phyloP scores from a whole-genome alignment of 2,113 vertebrate species.

The Stegostoma tigrinum region DNA sequence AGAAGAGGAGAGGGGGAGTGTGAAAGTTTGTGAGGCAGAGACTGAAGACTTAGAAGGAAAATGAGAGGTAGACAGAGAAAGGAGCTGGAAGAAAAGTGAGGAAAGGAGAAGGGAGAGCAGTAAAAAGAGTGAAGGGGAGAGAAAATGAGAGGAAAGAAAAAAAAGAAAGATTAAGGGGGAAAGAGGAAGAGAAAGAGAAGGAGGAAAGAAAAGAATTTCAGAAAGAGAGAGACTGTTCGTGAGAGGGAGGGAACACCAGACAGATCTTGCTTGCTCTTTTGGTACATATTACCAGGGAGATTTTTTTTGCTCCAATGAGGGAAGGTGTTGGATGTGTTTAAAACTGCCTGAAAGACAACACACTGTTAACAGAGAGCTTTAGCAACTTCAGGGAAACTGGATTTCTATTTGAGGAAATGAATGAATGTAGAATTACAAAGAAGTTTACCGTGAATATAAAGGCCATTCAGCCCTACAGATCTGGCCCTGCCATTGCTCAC shows the following conservation, averaged over 20 bases:
- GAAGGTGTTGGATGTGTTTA: not conserved
- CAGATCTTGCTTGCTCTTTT: not conserved
- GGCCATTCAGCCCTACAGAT: no score
- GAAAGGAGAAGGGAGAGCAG: no score
- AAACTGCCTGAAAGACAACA: not conserved
- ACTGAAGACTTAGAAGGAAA: not conserved
- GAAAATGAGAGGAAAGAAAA: not conserved
- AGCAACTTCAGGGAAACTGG: not conserved
- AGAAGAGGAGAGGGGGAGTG: no score
- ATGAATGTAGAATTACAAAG: not conserved
- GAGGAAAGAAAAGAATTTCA: not conserved
- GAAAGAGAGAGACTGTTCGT: not conserved
- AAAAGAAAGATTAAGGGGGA: not conserved
- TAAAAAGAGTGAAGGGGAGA: not conserved
- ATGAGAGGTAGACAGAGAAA: not conserved
- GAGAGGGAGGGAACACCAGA: not conserved
- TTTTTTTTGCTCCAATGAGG: not conserved
- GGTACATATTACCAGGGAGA: not conserved
- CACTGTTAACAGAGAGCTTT: not conserved
- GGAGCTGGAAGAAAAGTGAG: not conserved
- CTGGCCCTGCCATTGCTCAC: no score
- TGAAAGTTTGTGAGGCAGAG: not conserved
- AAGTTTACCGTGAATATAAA: no score
- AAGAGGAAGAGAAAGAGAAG: not conserved
- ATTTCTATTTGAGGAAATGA: not conserved